Evolutionary conservation across 2,797 vertebrate genomes (phyloP).

Genomic region (Brotula barbata): DNA sequence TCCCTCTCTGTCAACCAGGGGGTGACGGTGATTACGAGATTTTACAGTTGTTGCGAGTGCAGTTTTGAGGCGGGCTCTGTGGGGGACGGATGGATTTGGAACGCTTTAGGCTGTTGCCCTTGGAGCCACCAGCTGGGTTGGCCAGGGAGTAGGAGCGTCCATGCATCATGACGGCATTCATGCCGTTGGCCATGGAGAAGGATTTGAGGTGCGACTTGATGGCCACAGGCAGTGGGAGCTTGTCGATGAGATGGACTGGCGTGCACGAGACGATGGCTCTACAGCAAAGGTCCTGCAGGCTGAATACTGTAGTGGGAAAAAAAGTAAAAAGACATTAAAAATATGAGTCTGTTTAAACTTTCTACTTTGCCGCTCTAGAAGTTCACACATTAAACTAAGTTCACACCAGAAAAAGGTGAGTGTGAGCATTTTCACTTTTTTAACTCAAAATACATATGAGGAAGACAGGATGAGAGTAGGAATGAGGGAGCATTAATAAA

Average conservation of each 20-base stretch:
- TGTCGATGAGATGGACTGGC: slow-evolving; percentile 94
- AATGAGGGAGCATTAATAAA: not conserved
- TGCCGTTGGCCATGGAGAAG: slow-evolving; percentile 97
- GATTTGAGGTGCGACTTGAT: slow-evolving; percentile 98
- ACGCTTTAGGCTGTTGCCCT: slow-evolving; percentile 94
- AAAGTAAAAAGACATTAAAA: not conserved
- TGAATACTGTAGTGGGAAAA: slow-evolving; percentile 83
- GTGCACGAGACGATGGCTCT: slow-evolving; percentile 96
- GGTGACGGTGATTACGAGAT: slow-evolving; percentile 86
- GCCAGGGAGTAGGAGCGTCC: slow-evolving; percentile 92
- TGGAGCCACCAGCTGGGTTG: slow-evolving; percentile 81
- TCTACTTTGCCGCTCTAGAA: not conserved
- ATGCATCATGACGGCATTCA: slow-evolving; percentile 99
- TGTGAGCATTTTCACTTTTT: not conserved
- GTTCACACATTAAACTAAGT: not conserved
- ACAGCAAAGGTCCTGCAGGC: slow-evolving; percentile 94
- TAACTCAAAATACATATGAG: slow-evolving; percentile 22
- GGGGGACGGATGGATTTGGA: slow-evolving; percentile 94
- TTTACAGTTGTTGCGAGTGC: slow-evolving; percentile 90
- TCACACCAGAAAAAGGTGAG: not conserved
- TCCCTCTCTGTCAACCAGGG: not conserved
- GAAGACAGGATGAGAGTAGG: slow-evolving; percentile 15
- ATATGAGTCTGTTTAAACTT: not conserved
- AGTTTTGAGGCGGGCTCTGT: slow-evolving; percentile 98
- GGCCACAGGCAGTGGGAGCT: slow-evolving; percentile 92